These are phyloP conservation scores for Pocillopora grandis DNA, from an alignment of 92 coral and sea anemone genomes.

Conservation along the genomic window DNA sequence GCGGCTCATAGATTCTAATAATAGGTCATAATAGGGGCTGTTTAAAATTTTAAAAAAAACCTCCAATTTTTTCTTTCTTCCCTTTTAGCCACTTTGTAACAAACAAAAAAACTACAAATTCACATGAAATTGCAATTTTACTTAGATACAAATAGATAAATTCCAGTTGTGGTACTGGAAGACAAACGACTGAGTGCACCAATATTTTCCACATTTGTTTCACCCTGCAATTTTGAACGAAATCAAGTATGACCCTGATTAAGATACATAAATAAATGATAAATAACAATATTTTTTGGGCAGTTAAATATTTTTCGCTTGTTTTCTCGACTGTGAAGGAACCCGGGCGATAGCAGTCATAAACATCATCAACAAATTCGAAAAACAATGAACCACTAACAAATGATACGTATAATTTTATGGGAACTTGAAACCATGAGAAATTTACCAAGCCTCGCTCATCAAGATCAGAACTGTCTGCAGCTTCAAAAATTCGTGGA, in stretches of 20 bases:
- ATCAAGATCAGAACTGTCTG: neutral
- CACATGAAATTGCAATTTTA: no score
- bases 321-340: neutral
- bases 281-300: neutral
- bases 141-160: no score
- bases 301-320: slow-evolving; percentile 1
- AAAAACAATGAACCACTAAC: neutral
- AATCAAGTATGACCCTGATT: neutral
- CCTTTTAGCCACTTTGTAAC: no score
- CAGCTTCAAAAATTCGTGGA: slow-evolving; percentile 3
- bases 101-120: no score
- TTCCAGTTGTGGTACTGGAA: no score
- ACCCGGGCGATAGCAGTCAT: neutral
- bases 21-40: no score
- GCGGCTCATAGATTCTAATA: no score
- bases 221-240: neutral
- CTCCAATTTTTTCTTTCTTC: no score
- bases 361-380: neutral
- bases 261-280: neutral
- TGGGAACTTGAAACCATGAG: neutral
- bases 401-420: neutral
- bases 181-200: neutral
- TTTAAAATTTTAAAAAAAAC: no score
- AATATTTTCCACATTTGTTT: neutral
- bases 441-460: neutral